phyloP scores from a whole-genome alignment of 2,797 vertebrate genomes.

The Podarcis lilfordi region DNA sequence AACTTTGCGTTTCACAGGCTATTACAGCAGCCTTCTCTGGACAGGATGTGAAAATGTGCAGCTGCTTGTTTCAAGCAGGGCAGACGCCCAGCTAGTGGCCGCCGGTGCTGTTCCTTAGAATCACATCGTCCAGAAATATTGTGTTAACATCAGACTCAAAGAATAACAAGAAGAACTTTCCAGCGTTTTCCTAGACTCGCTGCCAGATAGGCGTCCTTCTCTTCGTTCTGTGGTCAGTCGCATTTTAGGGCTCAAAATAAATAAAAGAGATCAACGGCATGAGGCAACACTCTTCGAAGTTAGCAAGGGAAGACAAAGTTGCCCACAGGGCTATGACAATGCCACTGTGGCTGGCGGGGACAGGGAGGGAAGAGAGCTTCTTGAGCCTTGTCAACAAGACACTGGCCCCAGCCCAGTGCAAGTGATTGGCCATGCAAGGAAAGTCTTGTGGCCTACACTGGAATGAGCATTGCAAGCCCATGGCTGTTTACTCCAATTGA shows the following conservation, averaged over 20 bases:
- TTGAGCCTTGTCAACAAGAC: neutral
- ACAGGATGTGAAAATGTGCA: constrained; percentile 69
- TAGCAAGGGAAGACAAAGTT: neutral
- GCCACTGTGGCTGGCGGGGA: neutral
- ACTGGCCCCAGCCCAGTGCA: neutral
- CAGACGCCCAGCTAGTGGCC: constrained; percentile 62
- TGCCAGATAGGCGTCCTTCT: constrained; percentile 40
- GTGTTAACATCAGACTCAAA: constrained; percentile 73
- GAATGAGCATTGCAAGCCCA: neutral
- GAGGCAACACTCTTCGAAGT: constrained; percentile 12
- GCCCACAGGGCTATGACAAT: neutral
- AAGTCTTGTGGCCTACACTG: neutral
- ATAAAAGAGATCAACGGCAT: neutral
- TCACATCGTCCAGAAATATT: constrained; percentile 54
- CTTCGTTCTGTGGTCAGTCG: constrained; percentile 11
- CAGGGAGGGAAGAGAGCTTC: neutral
- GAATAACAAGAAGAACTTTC: constrained; percentile 75
- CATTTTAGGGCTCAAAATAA: constrained; percentile 20
- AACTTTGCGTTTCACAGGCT: neutral
- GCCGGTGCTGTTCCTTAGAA: constrained; percentile 41
- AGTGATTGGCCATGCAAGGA: neutral
- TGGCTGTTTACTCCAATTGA: neutral
- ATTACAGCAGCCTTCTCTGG: constrained; percentile 11
- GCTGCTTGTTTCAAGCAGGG: constrained; percentile 79
- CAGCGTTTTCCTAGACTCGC: constrained; percentile 42